Conservation (phyloP, 2,113 vertebrate species). For the Amphiprion ocellaris region DNA sequence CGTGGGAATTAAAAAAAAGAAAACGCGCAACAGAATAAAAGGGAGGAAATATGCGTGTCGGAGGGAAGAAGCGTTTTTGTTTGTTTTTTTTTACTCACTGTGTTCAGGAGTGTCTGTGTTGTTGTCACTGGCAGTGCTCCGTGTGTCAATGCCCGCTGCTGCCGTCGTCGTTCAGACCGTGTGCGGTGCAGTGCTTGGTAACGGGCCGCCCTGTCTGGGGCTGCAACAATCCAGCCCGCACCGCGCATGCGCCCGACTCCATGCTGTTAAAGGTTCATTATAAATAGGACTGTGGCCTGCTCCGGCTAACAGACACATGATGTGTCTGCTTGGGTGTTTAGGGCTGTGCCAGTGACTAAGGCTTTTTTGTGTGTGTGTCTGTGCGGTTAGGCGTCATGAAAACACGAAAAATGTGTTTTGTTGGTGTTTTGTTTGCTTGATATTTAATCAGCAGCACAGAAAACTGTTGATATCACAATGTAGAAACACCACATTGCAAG, state of each 20-base stretch:
- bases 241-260: slow-evolving; percentile 79
- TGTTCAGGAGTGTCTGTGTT: slow-evolving; percentile 61
- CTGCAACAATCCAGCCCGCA: slow-evolving; percentile 65
- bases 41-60: too few relatives aligned
- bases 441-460: too few relatives aligned
- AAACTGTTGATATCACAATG: not conserved
- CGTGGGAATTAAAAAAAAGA: slow-evolving; percentile 51
- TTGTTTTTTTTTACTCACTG: slow-evolving; percentile 70
- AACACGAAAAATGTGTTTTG: not conserved
- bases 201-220: slow-evolving; percentile 81
- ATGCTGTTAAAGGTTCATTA: slow-evolving; percentile 75
- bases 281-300: slow-evolving; percentile 77
- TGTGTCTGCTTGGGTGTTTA: slow-evolving; percentile 41
- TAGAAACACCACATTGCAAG: too few relatives aligned
- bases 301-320: slow-evolving; percentile 67
- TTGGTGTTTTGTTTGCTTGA: not conserved
- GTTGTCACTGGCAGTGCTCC: slow-evolving; percentile 59
- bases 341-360: slow-evolving; percentile 26
- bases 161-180: slow-evolving; percentile 65
- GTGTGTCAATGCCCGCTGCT: slow-evolving; percentile 55
- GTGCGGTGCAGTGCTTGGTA: slow-evolving; percentile 73
- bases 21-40: not conserved
- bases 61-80: too few relatives aligned
- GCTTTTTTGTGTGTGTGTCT: not conserved
- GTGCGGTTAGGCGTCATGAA: slow-evolving; percentile 5